These are phyloP conservation scores for Ruditapes philippinarum DNA, from an alignment of 1,140 invertebrate species.

Conservation along the genomic window DNA sequence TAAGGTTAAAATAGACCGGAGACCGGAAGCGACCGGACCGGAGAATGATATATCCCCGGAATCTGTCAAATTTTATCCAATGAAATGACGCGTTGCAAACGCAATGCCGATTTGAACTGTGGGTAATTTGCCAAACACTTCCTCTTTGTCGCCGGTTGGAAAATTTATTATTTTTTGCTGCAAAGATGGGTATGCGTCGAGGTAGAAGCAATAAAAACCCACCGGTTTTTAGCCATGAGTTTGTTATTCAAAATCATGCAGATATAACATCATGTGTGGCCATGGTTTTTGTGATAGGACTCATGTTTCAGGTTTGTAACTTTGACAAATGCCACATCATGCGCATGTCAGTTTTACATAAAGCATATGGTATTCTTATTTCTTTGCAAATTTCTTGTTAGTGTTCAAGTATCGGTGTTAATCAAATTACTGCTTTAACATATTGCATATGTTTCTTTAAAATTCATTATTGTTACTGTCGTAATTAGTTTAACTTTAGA, in stretches of 20 bases:
- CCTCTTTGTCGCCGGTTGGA: slow-evolving; percentile 58
- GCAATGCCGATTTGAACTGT: slow-evolving; percentile 6
- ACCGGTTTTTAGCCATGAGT: slow-evolving; percentile 99
- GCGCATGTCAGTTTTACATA: slow-evolving; percentile 27
- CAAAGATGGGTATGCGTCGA: slow-evolving; percentile 87
- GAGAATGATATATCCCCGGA: too few relatives aligned
- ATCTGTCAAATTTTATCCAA: slow-evolving; percentile 47
- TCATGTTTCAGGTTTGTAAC: slow-evolving; percentile 96
- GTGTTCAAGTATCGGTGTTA: too few relatives aligned
- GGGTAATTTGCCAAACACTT: slow-evolving; percentile 71
- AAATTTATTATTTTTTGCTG: not conserved
- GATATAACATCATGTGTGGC: slow-evolving; percentile 99
- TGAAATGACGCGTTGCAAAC: slow-evolving; percentile 35
- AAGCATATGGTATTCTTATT: slow-evolving; percentile 1
- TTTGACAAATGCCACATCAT: slow-evolving; percentile 52
- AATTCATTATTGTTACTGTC: too few relatives aligned
- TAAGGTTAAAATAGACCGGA: too few relatives aligned
- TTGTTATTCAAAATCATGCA: slow-evolving; percentile 99
- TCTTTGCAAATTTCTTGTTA: too few relatives aligned
- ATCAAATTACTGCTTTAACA: too few relatives aligned
- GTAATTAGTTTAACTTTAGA: too few relatives aligned
- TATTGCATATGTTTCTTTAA: too few relatives aligned
- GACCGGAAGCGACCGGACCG: too few relatives aligned
- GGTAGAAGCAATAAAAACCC: slow-evolving; percentile 96
- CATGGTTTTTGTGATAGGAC: slow-evolving; percentile 99